Conservation (phyloP, 53 echinoderm and acorn worm species). For the Luidia sarsii region DNA sequence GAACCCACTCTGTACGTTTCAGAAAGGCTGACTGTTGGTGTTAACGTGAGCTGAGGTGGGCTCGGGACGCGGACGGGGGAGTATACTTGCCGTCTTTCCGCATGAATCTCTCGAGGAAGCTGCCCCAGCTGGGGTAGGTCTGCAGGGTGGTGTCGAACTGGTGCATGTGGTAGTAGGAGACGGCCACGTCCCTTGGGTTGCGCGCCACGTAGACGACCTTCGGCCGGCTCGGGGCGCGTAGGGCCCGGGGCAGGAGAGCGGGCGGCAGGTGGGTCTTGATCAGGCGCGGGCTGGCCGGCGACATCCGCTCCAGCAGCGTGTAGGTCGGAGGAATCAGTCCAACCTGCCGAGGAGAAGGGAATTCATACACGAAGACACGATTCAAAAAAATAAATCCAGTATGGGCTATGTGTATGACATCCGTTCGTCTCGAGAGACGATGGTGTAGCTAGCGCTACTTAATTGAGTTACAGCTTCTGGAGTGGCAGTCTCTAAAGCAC, state of each 20-base stretch:
- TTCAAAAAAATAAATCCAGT: too few species aligned
- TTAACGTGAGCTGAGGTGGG: background rate
- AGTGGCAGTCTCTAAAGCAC: too few species aligned
- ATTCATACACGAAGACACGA: too few species aligned
- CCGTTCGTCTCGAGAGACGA: too few species aligned
- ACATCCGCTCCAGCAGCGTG: conserved; percentile 32
- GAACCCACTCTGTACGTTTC: background rate
- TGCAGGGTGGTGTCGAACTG: conserved; percentile 57
- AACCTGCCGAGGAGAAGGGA: conserved; percentile 32
- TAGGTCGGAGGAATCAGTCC: conserved; percentile 56
- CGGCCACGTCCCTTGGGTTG: conserved; percentile 54
- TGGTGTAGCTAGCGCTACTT: too few species aligned
- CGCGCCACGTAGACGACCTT: conserved; percentile 59
- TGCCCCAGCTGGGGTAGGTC: conserved; percentile 55
- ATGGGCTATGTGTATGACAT: too few species aligned
- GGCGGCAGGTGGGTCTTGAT: conserved; percentile 85
- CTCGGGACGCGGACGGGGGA: background rate
- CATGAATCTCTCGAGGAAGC: conserved; percentile 45
- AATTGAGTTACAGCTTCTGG: too few species aligned
- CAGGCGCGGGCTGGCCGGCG: conserved; percentile 59
- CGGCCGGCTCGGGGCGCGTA: conserved; percentile 55
- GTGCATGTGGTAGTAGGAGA: conserved; percentile 62
- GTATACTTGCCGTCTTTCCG: conserved; percentile 41
- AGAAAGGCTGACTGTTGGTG: background rate
- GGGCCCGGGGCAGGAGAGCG: conserved; percentile 63